Evolutionary conservation across 2,797 vertebrate species (phyloP).

Genomic region (Etheostoma perlongum): DNA sequence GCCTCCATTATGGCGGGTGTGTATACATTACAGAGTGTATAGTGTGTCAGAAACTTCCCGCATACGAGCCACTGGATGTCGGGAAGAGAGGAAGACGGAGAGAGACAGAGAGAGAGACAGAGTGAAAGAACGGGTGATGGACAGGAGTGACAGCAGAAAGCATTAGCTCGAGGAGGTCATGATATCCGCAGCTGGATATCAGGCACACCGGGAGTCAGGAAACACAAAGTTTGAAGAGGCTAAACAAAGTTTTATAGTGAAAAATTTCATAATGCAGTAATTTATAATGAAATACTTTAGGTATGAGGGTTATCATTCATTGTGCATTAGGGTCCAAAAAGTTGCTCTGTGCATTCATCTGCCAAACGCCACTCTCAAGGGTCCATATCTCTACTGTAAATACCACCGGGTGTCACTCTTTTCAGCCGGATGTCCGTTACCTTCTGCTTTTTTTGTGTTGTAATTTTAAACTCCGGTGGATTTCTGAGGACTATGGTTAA

Average conservation of each 20-base stretch:
- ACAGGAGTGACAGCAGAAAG: slow-evolving; percentile 61
- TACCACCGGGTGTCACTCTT: no score
- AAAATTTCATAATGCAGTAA: neutral
- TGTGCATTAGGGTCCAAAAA: neutral
- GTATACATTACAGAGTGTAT: slow-evolving; percentile 87
- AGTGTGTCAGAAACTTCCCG: slow-evolving; percentile 84
- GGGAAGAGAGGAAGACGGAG: slow-evolving; percentile 70
- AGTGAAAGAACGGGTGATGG: slow-evolving; percentile 56
- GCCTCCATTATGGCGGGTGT: slow-evolving; percentile 76
- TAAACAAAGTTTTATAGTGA: slow-evolving; percentile 10
- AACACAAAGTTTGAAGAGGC: slow-evolving; percentile 8
- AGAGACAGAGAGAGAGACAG: slow-evolving; percentile 35
- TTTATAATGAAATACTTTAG: neutral
- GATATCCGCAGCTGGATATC: slow-evolving; percentile 24
- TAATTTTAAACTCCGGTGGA: no score
- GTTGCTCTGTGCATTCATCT: neutral
- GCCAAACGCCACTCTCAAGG: neutral
- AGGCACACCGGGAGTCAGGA: slow-evolving; percentile 1
- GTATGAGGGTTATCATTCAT: neutral
- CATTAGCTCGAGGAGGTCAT: slow-evolving; percentile 44
- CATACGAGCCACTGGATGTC: slow-evolving; percentile 67
- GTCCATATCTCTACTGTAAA: neutral
- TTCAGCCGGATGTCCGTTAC: no score
- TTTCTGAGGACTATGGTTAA: no score
- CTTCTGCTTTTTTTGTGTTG: no score